Evolutionary conservation across 2,113 vertebrate species (phyloP), one percentile per base, ranked within the genome.

Genomic region (Pangasianodon hypophthalmus): DNA sequence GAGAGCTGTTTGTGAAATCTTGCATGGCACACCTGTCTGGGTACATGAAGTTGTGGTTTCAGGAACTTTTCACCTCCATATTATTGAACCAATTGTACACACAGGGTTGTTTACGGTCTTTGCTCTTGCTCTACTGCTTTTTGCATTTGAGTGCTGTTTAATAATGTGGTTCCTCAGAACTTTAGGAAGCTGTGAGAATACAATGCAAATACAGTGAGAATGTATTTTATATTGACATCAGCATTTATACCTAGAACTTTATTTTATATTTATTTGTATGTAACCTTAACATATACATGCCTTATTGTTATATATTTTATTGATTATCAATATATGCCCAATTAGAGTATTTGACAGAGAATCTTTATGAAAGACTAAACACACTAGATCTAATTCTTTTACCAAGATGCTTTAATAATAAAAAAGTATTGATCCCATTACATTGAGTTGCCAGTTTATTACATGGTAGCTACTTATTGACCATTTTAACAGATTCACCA

Each of bases 351-450:
- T 19, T 82, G n/a, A 21, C 19, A 26, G 19, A 37, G n/a, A 44
- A 26, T 11, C 1, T 32, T 56, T 0, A 83, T 24, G n/a, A 1
- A 41, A 58, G n/a, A 84, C 37, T 29, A 82, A 82, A 60, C 21
- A 84, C 32, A 84, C 1, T 14, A 29, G 56, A 46, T 26, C 37
- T 46, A 84, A 6, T 67, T 69, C 3, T 86, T 86, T 86, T 86
- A 86, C 26, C 62, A 69, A 90, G 81, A 85, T 73, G 90, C 50
- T 75, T 80, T 85, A 85, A 85, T 86, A 85, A 69, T 85, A 89
- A 84, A 60, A 86, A 82, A 87, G 29, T 80, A 87, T 84, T 90
- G 88, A 88, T 88, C 91, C 88, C 87, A 83, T 91, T 90, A 86
- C 64, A 86, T 16, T 69, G 26, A 67, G 62, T 69, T 67, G 62